Evolutionary conservation across 2,797 vertebrate species (phyloP).

Genomic region (Anolis apletophallus): DNA sequence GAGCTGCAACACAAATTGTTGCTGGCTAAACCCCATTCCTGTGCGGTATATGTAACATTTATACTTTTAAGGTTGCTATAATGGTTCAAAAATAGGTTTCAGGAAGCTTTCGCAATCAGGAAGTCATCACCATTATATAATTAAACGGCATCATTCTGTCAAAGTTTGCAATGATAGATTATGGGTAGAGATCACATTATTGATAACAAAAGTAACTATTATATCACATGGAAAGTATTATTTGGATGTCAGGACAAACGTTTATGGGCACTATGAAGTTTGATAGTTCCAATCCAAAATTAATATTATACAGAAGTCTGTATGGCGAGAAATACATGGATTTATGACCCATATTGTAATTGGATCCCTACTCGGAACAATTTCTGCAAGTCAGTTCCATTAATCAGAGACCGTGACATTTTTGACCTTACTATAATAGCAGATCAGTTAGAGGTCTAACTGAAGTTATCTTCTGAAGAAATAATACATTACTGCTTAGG

Average conservation of each 20-base stretch:
- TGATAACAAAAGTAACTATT: background rate
- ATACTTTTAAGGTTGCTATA: background rate
- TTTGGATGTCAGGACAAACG: background rate
- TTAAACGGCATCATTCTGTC: background rate
- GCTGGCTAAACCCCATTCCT: background rate
- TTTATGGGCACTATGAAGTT: background rate
- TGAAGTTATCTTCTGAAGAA: background rate
- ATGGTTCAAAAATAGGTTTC: background rate
- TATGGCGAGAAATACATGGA: background rate
- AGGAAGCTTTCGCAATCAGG: background rate
- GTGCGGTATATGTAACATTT: background rate
- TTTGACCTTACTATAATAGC: constrained; percentile 24
- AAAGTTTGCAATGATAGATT: background rate
- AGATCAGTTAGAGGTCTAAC: constrained; percentile 13
- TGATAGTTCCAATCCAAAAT: background rate
- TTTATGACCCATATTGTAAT: constrained; percentile 27
- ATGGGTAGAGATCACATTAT: background rate
- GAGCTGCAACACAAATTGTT: background rate
- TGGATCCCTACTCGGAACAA: constrained; percentile 14
- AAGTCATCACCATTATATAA: background rate
- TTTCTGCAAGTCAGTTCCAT: constrained; percentile 22
- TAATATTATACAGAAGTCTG: background rate
- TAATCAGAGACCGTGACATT: constrained; percentile 23
- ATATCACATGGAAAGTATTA: background rate
- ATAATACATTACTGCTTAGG: constrained; percentile 11